Conservation (phyloP, 1,140 invertebrate species). For the Marisa cornuarietis region DNA sequence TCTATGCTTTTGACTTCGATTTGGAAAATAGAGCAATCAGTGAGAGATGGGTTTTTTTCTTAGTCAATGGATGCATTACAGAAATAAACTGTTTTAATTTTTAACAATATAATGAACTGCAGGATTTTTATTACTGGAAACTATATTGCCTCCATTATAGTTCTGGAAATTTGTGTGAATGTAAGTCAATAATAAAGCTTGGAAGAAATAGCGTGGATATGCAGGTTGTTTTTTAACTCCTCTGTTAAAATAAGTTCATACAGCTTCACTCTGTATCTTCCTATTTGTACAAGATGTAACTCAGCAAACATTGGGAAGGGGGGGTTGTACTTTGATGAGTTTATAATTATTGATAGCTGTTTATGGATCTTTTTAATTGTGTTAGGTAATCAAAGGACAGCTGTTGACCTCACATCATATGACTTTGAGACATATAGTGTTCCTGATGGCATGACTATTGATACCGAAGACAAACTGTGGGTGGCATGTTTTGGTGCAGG, state of each 20-base stretch:
- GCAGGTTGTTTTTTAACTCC: too few species aligned
- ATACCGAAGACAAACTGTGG: conserved; percentile 64
- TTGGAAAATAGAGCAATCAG: conserved; percentile 74
- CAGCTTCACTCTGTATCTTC: too few species aligned
- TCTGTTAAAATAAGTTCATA: too few species aligned
- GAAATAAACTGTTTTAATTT: not conserved
- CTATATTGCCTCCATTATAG: not conserved
- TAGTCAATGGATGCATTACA: too few species aligned
- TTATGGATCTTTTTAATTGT: not conserved
- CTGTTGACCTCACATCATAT: conserved; percentile 15
- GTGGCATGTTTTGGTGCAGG: conserved; percentile 46
- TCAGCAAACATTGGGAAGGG: too few species aligned
- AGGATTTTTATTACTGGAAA: too few species aligned
- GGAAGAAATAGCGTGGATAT: too few species aligned
- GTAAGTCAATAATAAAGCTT: too few species aligned
- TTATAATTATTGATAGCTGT: too few species aligned
- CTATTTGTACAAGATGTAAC: too few species aligned
- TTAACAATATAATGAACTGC: not conserved
- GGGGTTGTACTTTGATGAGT: too few species aligned
- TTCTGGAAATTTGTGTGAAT: not conserved
- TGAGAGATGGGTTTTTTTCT: conserved; percentile 1
- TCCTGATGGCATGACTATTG: conserved; percentile 69
- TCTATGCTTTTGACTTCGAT: conserved; percentile 79
- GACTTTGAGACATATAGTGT: conserved; percentile 23
- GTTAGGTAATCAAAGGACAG: conserved; percentile 22